phyloP scores from a whole-genome alignment of 2,797 vertebrate genomes.

The Manis javanica region DNA sequence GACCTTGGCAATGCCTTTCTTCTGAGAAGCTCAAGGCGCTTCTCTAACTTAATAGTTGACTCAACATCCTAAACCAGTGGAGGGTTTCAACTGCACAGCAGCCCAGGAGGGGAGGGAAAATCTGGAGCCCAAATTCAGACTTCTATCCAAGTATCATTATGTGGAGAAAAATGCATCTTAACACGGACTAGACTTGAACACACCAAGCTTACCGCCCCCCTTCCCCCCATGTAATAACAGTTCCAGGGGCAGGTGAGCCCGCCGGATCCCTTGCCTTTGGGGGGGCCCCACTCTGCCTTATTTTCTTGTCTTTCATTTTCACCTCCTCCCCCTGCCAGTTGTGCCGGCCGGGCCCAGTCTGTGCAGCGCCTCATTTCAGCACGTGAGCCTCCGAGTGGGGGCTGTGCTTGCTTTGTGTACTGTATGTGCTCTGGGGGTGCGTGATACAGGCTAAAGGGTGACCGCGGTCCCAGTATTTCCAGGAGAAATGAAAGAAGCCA shows the following conservation, averaged over 20 bases:
- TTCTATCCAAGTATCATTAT: background rate
- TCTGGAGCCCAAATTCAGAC: background rate
- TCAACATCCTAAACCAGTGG: background rate
- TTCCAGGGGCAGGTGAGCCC: background rate
- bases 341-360: background rate
- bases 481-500: background rate
- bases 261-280: background rate
- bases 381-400: background rate
- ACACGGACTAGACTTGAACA: background rate
- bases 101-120: background rate
- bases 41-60: background rate
- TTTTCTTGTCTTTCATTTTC: background rate
- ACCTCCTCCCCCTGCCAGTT: background rate
- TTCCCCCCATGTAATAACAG: background rate
- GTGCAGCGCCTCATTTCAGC: background rate
- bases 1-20: background rate
- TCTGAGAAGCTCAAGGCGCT: conserved; percentile 19
- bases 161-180: background rate
- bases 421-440: conserved; percentile 47
- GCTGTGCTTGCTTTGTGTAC: conserved; percentile 71
- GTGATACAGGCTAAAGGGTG: conserved; percentile 23
- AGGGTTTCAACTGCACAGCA: background rate
- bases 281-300: too few relatives aligned
- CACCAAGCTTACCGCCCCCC: background rate
- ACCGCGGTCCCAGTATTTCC: background rate